A percentile compares a stretch with the other conserved stretches of the same genome.
Conservation (phyloP, 2,113 vertebrate genomes). For the Hemiprocne comata region DNA sequence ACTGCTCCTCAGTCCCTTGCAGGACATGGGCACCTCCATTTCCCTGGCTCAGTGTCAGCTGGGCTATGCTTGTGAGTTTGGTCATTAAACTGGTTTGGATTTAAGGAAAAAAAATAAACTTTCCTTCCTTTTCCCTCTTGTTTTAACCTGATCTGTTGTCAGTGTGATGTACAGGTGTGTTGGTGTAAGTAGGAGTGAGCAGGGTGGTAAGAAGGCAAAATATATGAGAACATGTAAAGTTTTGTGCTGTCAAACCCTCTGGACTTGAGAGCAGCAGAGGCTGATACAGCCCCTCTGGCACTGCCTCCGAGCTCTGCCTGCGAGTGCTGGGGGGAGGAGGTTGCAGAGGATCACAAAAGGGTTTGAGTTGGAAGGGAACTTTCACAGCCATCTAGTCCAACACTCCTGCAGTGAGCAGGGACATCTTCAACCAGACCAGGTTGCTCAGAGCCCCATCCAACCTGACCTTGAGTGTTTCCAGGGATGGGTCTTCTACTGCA, state of each 20-base stretch:
- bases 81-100: background rate
- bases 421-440: too few species aligned
- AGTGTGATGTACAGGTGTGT: background rate
- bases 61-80: background rate
- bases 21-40: background rate
- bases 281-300: background rate
- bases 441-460: too few species aligned
- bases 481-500: too few species aligned
- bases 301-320: background rate
- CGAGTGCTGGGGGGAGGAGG: background rate
- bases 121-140: background rate
- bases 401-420: rapidly evolving
- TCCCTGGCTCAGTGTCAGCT: background rate
- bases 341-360: background rate
- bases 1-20: background rate
- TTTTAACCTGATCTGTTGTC: background rate
- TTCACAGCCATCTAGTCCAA: background rate
- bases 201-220: background rate
- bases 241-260: background rate
- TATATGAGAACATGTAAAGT: background rate
- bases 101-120: background rate
- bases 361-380: background rate
- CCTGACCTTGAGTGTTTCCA: too few species aligned
- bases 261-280: background rate
- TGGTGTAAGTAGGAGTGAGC: background rate